Evolutionary conservation across 2,113 vertebrate genomes (phyloP).

Genomic region (Oryctolagus cuniculus): DNA sequence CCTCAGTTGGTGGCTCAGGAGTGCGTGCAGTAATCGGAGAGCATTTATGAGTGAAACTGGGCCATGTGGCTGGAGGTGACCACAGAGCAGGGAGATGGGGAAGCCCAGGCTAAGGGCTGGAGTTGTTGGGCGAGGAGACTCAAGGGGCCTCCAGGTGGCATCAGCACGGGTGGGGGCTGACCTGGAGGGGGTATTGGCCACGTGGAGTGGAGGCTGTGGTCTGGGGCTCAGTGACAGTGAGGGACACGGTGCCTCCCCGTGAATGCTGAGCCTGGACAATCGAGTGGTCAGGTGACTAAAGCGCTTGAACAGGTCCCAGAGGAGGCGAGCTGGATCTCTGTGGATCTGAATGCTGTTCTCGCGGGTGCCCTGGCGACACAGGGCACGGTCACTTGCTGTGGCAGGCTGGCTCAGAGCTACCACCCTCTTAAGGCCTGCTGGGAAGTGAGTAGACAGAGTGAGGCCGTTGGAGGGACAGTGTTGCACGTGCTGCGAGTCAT

Average conservation of each 20-base stretch:
- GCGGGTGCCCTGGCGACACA: not conserved
- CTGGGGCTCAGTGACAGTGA: not conserved
- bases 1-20: not conserved
- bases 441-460: too few relatives aligned
- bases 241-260: too few relatives aligned
- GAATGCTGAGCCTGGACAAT: not conserved
- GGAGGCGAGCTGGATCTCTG: fast-evolving
- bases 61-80: not conserved
- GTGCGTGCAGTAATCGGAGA: fast-evolving
- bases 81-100: not conserved
- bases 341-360: not conserved
- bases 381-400: not conserved
- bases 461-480: not conserved
- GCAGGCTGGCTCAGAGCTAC: not conserved
- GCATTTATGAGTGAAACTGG: fast-evolving
- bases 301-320: not conserved
- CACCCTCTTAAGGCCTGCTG: not conserved
- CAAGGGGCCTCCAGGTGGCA: not conserved
- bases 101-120: not conserved
- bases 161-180: not conserved
- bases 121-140: too few relatives aligned
- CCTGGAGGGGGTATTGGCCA: not conserved
- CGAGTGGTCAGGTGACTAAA: not conserved
- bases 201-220: not conserved
- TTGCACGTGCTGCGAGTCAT: not conserved